phyloP scores from a whole-genome alignment of 1,140 invertebrate genomes.

The Cotesia glomerata region DNA sequence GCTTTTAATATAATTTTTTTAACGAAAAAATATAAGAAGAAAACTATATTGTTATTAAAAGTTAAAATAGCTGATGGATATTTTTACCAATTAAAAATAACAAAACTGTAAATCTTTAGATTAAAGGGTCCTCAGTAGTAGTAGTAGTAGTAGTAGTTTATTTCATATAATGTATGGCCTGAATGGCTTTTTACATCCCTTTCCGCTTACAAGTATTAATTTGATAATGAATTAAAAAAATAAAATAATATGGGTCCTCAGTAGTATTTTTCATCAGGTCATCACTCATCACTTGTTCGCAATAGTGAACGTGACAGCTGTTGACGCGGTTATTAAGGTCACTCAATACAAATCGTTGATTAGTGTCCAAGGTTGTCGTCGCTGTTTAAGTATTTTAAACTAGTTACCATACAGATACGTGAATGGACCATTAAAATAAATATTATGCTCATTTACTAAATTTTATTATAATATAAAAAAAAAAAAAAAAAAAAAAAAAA shows the following conservation, averaged over 20 bases:
- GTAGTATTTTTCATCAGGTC: not conserved
- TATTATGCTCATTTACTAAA: conserved; percentile 24
- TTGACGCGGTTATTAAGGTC: conserved; percentile 50
- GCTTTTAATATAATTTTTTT: too few species aligned
- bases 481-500: too few species aligned
- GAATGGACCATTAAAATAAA: conserved; percentile 37
- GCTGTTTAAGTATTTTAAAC: conserved; percentile 48
- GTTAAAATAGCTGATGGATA: too few species aligned
- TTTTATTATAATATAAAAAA: conserved; percentile 24
- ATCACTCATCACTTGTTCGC: not conserved
- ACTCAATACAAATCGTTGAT: conserved; percentile 46
- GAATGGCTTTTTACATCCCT: too few species aligned
- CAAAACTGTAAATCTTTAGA: not conserved
- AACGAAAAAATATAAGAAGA: not conserved
- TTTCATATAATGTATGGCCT: too few species aligned
- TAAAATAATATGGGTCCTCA: not conserved
- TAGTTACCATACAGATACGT: conserved; percentile 26
- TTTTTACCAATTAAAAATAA: not conserved
- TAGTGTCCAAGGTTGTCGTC: conserved; percentile 49
- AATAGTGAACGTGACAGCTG: conserved; percentile 28
- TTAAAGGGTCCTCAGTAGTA: not conserved
- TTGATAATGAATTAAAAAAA: too few species aligned
- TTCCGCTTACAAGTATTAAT: too few species aligned
- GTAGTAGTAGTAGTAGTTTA: too few species aligned
- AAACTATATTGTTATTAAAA: too few species aligned